Evolutionary conservation across 2,888 invertebrate species (phyloP), one percentile per base, ranked within the genome.

Genomic region (Torymus auratus): DNA sequence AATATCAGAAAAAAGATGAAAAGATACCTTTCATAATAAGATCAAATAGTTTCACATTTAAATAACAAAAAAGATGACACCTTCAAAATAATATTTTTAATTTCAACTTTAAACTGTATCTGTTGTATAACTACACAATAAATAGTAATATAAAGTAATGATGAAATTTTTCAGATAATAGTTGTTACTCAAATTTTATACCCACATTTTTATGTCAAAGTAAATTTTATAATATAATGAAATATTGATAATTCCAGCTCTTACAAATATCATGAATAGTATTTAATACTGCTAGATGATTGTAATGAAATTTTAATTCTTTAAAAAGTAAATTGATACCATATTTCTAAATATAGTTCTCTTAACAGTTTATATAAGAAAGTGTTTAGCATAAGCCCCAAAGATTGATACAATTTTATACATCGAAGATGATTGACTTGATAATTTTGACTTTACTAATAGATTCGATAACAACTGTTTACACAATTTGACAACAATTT

Each of bases 331-430:
- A 41, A 23, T 60, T 64, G 28, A 64, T 68, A 77, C 20, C 20
- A 71, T 14, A 64, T 58, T 74, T 74, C 55, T 73, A 41, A 50
- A 79, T 41, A 69, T 62, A 56, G 52, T 79, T 52, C n/a, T 50
- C 64, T 78, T n/a, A 72, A 60, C n/a, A n/a, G 2, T 41, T 78
- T 28, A 69, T 58, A 62, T 62, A 73, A 69, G 20, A 74, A 17
- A 75, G 28, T 56, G 20, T 70, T 75, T 70, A 75, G 41, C 13
- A 23, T 74, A 70, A 80, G 64, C 23, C 58, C 23, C 20, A 53
- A n/a, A 70, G 50, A 56, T 69, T 80, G 65, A 56, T 60, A 75
- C 56, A 70, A 17, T 80, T 80, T 80, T 80, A 75, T 75, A 80
- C 70, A 80, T 75, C 62, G 60, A 71, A 64, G 28, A 75, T 52